phyloP scores from a whole-genome alignment of 2,888 invertebrate genomes.

The Empis livida region DNA sequence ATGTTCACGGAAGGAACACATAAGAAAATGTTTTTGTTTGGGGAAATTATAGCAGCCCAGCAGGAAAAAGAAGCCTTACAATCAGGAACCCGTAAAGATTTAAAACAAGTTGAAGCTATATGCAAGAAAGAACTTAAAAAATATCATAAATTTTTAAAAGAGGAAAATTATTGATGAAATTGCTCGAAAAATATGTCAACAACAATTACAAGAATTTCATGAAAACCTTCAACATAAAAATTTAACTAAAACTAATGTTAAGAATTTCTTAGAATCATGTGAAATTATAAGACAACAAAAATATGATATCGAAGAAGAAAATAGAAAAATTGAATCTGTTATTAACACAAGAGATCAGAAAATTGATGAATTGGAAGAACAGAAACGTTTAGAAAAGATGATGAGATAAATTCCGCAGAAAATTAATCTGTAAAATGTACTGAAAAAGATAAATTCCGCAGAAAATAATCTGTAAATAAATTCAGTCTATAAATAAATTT shows the following conservation, averaged over 20 bases:
- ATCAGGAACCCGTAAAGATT: conserved; percentile 30
- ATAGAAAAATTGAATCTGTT: conserved; percentile 10
- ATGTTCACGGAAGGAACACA: too few relatives aligned
- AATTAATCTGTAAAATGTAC: too few relatives aligned
- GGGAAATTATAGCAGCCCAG: too few relatives aligned
- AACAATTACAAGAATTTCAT: conserved; percentile 34
- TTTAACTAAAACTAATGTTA: conserved; percentile 35
- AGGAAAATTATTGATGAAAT: conserved; percentile 40
- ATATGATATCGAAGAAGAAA: conserved; percentile 12
- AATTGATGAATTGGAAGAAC: background rate
- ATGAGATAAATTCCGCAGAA: too few relatives aligned
- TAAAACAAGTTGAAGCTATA: conserved; percentile 37
- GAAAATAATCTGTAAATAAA: too few relatives aligned
- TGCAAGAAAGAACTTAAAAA: conserved; percentile 32
- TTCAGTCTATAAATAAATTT: too few relatives aligned
- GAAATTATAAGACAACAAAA: background rate
- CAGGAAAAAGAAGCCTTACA: too few relatives aligned
- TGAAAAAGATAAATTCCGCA: too few relatives aligned
- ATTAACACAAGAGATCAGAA: conserved; percentile 16
- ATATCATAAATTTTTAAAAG: conserved; percentile 38
- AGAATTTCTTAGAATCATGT: conserved; percentile 20
- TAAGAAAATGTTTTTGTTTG: too few relatives aligned
- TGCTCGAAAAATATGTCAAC: conserved; percentile 37
- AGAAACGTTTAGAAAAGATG: background rate
- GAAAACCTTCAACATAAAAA: conserved; percentile 33